phyloP scores from a whole-genome alignment of 2,888 invertebrate genomes.

The Aphelenchoides bicaudatus region DNA sequence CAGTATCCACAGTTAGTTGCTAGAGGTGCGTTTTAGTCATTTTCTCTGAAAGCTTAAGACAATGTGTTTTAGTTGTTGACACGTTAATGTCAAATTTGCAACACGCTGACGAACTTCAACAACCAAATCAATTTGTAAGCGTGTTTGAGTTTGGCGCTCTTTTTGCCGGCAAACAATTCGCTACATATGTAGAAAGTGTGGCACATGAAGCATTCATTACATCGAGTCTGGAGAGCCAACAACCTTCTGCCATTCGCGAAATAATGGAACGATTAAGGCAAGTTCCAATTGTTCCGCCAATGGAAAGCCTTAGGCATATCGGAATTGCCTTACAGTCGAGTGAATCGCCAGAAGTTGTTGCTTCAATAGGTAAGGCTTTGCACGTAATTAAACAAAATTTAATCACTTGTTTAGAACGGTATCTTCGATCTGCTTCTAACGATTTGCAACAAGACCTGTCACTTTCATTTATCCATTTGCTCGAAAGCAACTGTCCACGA shows the following conservation, averaged over 20 bases:
- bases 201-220: constrained; percentile 56
- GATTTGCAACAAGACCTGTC: constrained; percentile 49
- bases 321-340: not conserved
- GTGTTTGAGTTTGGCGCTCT: constrained; percentile 40
- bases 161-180: constrained; percentile 38
- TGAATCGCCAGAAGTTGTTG: not conserved
- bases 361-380: not conserved
- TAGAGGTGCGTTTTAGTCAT: constrained; percentile 29
- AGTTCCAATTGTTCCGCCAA: constrained; percentile 58
- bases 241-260: constrained; percentile 38
- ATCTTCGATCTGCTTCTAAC: constrained; percentile 40
- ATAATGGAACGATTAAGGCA: constrained; percentile 49
- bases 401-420: constrained; percentile 42
- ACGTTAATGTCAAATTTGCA: too few species aligned
- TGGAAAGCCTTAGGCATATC: constrained; percentile 43
- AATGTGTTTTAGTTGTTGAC: constrained; percentile 27
- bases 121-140: too few species aligned
- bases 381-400: not conserved
- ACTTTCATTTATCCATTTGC: constrained; percentile 50
- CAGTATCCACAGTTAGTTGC: constrained; percentile 37
- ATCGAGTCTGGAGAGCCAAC: constrained; percentile 40
- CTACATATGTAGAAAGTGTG: constrained; percentile 40
- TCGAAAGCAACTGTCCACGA: constrained; percentile 45
- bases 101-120: too few species aligned
- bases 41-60: not conserved